Conservation (phyloP, 1,140 invertebrate species). For the Trichomalopsis sarcophagae region DNA sequence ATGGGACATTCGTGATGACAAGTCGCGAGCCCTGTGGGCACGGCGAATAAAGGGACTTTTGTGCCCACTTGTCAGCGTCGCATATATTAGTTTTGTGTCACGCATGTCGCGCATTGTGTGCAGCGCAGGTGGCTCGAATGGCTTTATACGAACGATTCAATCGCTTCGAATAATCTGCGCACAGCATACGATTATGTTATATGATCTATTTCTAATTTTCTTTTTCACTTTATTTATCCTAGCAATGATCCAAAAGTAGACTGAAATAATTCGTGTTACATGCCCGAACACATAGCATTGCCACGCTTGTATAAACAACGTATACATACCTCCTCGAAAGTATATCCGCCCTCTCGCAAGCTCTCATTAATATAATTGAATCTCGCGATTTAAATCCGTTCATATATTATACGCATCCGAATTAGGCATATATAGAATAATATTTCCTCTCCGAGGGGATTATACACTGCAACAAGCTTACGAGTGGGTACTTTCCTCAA, state of each 20-base stretch:
- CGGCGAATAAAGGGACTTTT: not conserved
- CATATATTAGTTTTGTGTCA: conserved; percentile 25
- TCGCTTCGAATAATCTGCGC: no score
- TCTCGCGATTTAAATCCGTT: not conserved
- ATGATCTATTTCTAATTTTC: no score
- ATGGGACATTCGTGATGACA: conserved; percentile 43
- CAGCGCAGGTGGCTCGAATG: not conserved
- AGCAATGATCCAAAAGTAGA: no score
- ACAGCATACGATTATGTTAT: no score
- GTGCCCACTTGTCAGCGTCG: not conserved
- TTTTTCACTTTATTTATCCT: no score
- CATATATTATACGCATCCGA: not conserved
- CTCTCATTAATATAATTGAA: conserved; percentile 34
- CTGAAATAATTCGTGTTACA: no score
- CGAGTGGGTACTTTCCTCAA: conserved; percentile 4
- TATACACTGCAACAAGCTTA: not conserved
- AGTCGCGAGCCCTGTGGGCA: not conserved
- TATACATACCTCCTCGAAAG: no score
- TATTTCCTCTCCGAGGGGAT: not conserved
- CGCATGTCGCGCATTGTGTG: not conserved
- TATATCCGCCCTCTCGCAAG: not conserved
- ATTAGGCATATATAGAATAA: not conserved
- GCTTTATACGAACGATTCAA: not conserved
- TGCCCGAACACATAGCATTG: no score
- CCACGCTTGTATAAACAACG: no score